Evolutionary conservation across 2,888 invertebrate genomes (phyloP).

Genomic region (Apamea monoglypha): DNA sequence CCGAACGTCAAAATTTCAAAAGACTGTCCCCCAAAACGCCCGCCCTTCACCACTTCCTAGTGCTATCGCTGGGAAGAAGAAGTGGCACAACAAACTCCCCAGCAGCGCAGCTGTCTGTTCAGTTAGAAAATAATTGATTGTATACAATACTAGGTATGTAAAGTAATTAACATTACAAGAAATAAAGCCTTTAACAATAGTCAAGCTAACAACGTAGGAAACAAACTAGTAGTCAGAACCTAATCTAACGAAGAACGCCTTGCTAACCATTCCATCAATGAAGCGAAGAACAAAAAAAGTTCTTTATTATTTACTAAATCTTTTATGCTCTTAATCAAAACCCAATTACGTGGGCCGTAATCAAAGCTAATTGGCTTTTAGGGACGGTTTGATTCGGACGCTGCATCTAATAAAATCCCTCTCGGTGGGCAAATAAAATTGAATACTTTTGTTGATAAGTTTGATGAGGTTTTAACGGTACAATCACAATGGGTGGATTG

Average conservation of each 20-base stretch:
- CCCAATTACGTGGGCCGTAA: conserved; percentile 47
- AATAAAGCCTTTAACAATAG: neutral
- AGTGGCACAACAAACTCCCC: too few species aligned
- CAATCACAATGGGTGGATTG: neutral
- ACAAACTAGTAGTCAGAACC: neutral
- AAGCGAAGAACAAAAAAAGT: conserved; percentile 15
- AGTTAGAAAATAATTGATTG: too few species aligned
- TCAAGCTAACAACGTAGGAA: neutral
- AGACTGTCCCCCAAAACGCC: too few species aligned
- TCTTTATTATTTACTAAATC: neutral
- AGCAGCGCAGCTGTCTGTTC: too few species aligned
- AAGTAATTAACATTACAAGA: too few species aligned
- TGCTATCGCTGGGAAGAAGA: too few species aligned
- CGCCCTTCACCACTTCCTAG: too few species aligned
- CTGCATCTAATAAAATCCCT: conserved; percentile 42
- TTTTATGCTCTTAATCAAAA: conserved; percentile 54
- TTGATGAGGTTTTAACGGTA: neutral
- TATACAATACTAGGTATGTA: too few species aligned
- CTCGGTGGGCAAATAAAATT: conserved; percentile 13
- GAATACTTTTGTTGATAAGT: conserved; percentile 25
- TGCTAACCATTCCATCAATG: neutral
- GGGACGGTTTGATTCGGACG: conserved; percentile 25
- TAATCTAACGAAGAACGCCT: neutral
- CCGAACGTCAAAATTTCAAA: too few species aligned
- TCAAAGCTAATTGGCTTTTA: conserved; percentile 61